These are phyloP conservation scores for Symphodus melops DNA, from an alignment of 2,113 vertebrate species.

Conservation along the genomic window DNA sequence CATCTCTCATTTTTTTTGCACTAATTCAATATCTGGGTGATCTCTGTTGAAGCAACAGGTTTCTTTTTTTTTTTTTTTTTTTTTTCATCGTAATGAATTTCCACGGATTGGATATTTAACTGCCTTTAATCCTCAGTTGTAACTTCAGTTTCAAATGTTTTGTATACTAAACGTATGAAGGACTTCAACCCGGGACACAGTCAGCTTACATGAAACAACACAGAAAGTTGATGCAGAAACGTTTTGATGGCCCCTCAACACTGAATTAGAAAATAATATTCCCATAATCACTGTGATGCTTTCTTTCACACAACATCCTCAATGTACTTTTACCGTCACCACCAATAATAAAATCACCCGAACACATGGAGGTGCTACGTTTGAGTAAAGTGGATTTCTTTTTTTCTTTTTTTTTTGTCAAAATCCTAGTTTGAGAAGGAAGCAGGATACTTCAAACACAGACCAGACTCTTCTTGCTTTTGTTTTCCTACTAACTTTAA, in stretches of 20 bases:
- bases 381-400: constrained; percentile 32
- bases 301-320: constrained; percentile 21
- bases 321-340: constrained; percentile 13
- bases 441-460: constrained; percentile 29
- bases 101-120: constrained; percentile 55
- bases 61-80: not conserved
- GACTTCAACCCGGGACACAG: constrained; percentile 60
- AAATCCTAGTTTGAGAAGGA: constrained; percentile 46
- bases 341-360: not conserved
- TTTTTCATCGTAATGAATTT: constrained; percentile 32
- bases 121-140: constrained; percentile 61
- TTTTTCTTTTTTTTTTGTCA: constrained; percentile 30
- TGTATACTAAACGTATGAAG: constrained; percentile 60
- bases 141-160: constrained; percentile 24
- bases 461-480: constrained; percentile 31
- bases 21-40: constrained; percentile 1
- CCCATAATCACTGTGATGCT: not conserved
- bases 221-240: not conserved
- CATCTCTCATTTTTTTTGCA: constrained; percentile 24
- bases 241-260: not conserved
- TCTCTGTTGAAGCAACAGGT: constrained; percentile 14
- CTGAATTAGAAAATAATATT: not conserved
- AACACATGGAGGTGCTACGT: constrained; percentile 31
- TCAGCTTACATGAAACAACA: constrained; percentile 20
- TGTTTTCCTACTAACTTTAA: constrained; percentile 53